phyloP scores from a whole-genome alignment of 92 coral and sea anemone genomes.

The Actinostola sp. region DNA sequence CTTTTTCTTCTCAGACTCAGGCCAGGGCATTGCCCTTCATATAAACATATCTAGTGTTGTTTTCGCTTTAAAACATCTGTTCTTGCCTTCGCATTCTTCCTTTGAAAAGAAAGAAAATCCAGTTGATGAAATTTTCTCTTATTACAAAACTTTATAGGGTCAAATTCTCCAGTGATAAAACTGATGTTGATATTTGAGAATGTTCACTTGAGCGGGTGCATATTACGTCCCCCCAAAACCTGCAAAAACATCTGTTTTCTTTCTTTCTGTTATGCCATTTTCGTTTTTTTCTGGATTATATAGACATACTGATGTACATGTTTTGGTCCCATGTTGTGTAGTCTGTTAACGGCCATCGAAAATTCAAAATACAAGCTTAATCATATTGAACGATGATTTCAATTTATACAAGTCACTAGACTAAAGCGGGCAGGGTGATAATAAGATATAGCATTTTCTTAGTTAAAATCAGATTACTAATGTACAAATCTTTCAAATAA shows the following conservation, averaged over 20 bases:
- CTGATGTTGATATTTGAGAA: conserved; percentile 19
- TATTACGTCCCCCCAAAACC: background rate
- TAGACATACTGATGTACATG: no score
- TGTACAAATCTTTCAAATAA: background rate
- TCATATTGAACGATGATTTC: no score
- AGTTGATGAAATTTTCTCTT: background rate
- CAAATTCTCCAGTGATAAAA: background rate
- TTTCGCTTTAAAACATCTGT: conserved; percentile 13
- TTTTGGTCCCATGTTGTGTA: no score
- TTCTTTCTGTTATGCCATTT: background rate
- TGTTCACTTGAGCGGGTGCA: conserved; percentile 43
- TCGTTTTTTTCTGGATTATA: background rate
- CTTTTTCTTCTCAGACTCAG: no score
- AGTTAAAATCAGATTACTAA: no score
- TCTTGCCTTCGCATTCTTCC: background rate
- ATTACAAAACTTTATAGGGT: background rate
- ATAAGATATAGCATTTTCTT: no score
- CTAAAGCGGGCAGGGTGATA: no score
- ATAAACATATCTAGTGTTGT: background rate
- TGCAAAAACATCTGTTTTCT: background rate
- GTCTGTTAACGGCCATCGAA: background rate
- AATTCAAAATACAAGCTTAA: background rate
- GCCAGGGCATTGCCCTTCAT: no score
- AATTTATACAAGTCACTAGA: no score
- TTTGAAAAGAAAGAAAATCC: background rate